These are phyloP conservation scores for Palythoa grandis DNA, from an alignment of 92 coral and sea anemone species.

Conservation along the genomic window DNA sequence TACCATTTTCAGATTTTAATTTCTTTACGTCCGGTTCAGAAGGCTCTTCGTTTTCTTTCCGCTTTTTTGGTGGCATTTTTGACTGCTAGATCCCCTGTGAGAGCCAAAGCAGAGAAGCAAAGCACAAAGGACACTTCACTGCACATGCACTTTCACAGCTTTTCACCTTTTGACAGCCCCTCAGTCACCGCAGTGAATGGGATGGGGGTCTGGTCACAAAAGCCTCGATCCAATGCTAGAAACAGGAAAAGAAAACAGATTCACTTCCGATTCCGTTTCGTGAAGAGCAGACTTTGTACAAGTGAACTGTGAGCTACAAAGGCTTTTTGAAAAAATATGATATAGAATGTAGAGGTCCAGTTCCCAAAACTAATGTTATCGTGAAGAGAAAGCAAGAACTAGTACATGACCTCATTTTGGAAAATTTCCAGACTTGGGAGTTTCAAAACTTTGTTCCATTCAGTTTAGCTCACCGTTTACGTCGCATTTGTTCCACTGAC, in stretches of 20 bases:
- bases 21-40: constrained; percentile 74
- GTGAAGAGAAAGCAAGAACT: too few relatives aligned
- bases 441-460: too few relatives aligned
- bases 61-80: constrained; percentile 74
- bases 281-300: too few relatives aligned
- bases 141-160: constrained; percentile 25
- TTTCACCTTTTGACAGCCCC: constrained; percentile 31
- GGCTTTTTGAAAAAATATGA: too few relatives aligned
- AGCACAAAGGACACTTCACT: constrained; percentile 42
- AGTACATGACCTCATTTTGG: too few relatives aligned
- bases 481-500: too few relatives aligned
- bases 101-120: constrained; percentile 15
- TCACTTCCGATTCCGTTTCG: too few relatives aligned
- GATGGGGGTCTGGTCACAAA: constrained; percentile 13
- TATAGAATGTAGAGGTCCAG: too few relatives aligned
- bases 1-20: constrained; percentile 61
- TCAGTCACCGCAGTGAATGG: constrained; percentile 15
- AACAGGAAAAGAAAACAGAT: neutral
- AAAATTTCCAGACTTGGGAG: too few relatives aligned
- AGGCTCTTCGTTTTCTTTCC: constrained; percentile 67
- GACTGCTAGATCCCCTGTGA: constrained; percentile 26
- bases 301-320: too few relatives aligned
- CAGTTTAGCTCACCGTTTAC: too few relatives aligned
- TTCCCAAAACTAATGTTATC: too few relatives aligned
- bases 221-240: constrained; percentile 25